Evolutionary conservation across 2,888 invertebrate species (phyloP).

Genomic region (Bombylius discolor): DNA sequence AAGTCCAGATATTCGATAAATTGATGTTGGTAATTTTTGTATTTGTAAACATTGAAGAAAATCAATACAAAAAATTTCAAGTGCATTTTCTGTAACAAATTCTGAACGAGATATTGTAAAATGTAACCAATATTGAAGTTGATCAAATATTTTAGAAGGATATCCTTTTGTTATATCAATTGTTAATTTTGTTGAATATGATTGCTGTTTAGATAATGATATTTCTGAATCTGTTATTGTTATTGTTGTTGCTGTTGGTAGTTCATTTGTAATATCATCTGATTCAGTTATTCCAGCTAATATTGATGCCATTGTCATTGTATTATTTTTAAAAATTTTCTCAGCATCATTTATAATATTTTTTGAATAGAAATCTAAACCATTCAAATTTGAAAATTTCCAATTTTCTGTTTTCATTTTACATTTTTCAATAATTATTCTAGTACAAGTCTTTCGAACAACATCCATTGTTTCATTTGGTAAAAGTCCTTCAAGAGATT

Average conservation of each 20-base stretch:
- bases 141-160: constrained; percentile 24
- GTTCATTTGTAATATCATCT: no score
- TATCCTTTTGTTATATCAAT: constrained; percentile 16
- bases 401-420: constrained; percentile 42
- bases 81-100: constrained; percentile 16
- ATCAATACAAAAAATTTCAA: constrained; percentile 18
- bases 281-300: no score
- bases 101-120: constrained; percentile 23
- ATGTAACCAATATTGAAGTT: constrained; percentile 29
- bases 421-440: constrained; percentile 40
- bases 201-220: background rate
- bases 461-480: constrained; percentile 40
- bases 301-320: background rate
- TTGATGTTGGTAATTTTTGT: constrained; percentile 21
- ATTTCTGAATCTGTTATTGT: background rate
- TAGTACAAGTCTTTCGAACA: constrained; percentile 40
- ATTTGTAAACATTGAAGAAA: constrained; percentile 19
- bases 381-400: constrained; percentile 39
- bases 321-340: constrained; percentile 15
- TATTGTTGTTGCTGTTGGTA: constrained; percentile 1
- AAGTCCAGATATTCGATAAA: constrained; percentile 24
- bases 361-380: constrained; percentile 28
- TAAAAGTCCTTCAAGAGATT: constrained; percentile 37
- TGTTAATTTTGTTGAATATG: constrained; percentile 15
- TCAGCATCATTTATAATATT: constrained; percentile 27